Percentiles rank a stretch among this genome's conserved stretches.
These are phyloP conservation scores for Riparia riparia DNA, from an alignment of 2,113 vertebrate genomes.

Conservation along the genomic window DNA sequence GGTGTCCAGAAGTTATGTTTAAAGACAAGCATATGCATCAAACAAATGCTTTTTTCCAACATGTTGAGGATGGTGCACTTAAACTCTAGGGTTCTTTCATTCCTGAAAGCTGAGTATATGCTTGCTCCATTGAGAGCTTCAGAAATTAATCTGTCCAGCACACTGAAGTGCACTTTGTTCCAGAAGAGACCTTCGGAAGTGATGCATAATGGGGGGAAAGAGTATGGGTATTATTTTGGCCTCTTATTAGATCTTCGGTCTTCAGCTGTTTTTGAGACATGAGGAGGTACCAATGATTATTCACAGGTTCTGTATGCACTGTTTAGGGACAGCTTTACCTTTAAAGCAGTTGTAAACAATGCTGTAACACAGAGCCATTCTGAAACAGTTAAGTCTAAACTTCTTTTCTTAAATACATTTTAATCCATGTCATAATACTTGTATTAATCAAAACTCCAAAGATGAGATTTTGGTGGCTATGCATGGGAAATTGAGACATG, in stretches of 20 bases:
- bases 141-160: not conserved
- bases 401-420: not conserved
- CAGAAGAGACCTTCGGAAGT: not conserved
- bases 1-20: not conserved
- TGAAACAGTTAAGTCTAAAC: not conserved
- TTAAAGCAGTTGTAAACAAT: not conserved
- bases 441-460: not conserved
- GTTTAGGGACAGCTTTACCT: not conserved
- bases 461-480: not conserved
- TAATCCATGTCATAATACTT: not conserved
- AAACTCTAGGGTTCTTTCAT: not conserved
- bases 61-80: not conserved
- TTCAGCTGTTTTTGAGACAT: not conserved
- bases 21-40: not conserved
- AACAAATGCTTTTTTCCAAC: not conserved
- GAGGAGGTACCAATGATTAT: not conserved
- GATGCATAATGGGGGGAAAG: not conserved
- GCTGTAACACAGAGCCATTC: not conserved
- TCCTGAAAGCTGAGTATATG: not conserved
- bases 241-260: not conserved
- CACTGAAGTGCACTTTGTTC: not conserved
- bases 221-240: not conserved
- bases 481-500: not conserved
- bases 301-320: not conserved
- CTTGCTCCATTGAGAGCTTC: not conserved